phyloP scores from a whole-genome alignment of 1,140 invertebrate species.

The Zaprionus africanus region DNA sequence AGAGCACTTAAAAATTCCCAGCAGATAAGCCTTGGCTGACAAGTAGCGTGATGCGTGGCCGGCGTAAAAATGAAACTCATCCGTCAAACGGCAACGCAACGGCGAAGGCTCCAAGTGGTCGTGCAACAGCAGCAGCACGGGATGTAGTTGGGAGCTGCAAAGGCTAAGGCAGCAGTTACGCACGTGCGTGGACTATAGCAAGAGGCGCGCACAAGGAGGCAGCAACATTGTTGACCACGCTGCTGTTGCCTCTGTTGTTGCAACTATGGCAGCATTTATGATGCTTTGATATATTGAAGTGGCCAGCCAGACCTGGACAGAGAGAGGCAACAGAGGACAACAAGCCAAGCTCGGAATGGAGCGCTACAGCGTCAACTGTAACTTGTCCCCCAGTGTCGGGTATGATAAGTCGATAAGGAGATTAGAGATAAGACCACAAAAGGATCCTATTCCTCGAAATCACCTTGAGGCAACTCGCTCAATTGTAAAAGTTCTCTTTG shows the following conservation, averaged over 20 bases:
- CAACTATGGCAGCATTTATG: slow-evolving; percentile 71
- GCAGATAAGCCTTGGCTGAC: slow-evolving; percentile 66
- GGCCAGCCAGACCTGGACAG: slow-evolving; percentile 37
- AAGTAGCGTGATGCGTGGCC: slow-evolving; percentile 67
- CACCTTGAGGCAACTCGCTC: not conserved
- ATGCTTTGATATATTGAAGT: slow-evolving; percentile 79
- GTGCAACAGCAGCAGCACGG: too few relatives aligned
- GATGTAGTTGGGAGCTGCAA: not conserved
- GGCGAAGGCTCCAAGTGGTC: not conserved
- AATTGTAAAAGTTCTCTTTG: not conserved
- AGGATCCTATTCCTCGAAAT: not conserved
- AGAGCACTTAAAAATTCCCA: slow-evolving; percentile 69
- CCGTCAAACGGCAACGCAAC: slow-evolving; percentile 51
- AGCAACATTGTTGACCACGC: slow-evolving; percentile 17
- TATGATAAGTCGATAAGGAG: not conserved
- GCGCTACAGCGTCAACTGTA: slow-evolving; percentile 8
- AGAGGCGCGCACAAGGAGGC: slow-evolving; percentile 12
- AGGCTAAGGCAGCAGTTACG: slow-evolving; percentile 1
- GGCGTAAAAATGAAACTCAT: slow-evolving; percentile 72
- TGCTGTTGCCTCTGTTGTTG: slow-evolving; percentile 35
- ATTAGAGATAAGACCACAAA: not conserved
- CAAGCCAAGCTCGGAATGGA: slow-evolving; percentile 21
- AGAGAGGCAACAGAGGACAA: slow-evolving; percentile 22
- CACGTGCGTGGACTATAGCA: slow-evolving; percentile 60
- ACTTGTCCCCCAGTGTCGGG: not conserved